phyloP scores from a whole-genome alignment of 2,797 vertebrate species.

The Poeciliopsis gracilis region DNA sequence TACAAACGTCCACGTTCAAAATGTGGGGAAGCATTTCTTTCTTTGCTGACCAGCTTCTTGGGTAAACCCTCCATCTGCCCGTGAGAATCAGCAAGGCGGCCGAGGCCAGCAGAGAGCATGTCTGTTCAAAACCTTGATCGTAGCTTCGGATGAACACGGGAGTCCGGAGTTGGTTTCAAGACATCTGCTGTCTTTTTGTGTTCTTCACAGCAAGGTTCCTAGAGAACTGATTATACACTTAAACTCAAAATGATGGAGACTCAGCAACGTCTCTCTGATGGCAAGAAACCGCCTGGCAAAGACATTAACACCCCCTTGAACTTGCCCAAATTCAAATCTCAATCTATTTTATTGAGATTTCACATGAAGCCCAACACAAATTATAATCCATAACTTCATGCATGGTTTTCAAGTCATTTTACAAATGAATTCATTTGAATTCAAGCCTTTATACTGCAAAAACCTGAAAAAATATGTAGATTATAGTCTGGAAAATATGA shows the following conservation, averaged over 20 bases:
- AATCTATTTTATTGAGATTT: background rate
- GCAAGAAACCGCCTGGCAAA: background rate
- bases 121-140: constrained; percentile 42
- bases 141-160: constrained; percentile 34
- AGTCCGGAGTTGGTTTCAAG: constrained; percentile 32
- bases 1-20: background rate
- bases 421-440: background rate
- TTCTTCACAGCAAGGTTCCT: constrained; percentile 37
- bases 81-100: constrained; percentile 15
- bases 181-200: constrained; percentile 50
- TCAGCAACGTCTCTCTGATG: background rate
- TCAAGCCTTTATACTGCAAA: background rate
- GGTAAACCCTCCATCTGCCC: constrained; percentile 45
- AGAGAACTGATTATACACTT: constrained; percentile 9
- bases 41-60: constrained; percentile 15
- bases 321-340: background rate
- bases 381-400: background rate
- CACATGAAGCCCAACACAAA: background rate
- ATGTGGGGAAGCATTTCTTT: constrained; percentile 15
- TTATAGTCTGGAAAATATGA: background rate
- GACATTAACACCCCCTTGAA: background rate
- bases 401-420: background rate
- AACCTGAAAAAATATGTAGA: background rate
- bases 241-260: constrained; percentile 23
- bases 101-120: constrained; percentile 31